Evolutionary conservation across 2,888 invertebrate genomes (phyloP).

Genomic region (Trachelus tabidus): DNA sequence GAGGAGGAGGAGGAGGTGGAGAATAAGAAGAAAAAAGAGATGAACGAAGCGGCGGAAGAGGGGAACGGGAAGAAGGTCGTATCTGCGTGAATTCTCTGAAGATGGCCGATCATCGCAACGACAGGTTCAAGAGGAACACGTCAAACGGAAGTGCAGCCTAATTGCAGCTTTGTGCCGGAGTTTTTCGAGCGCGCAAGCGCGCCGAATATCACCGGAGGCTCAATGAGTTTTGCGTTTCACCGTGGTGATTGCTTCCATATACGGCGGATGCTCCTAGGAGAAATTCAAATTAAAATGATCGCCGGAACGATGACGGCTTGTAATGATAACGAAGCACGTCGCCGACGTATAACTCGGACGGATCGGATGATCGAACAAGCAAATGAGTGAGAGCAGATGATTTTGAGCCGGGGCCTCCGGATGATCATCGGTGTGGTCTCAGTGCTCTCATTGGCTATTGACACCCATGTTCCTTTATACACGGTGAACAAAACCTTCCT

Average conservation of each 20-base stretch:
- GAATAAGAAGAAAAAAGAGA: slow-evolving; percentile 3
- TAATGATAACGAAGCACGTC: slow-evolving; percentile 43
- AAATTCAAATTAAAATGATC: slow-evolving; percentile 43
- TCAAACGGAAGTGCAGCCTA: slow-evolving; percentile 11
- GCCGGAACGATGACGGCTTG: slow-evolving; percentile 22
- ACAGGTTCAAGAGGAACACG: neutral
- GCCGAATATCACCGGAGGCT: slow-evolving; percentile 1
- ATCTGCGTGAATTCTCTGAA: neutral
- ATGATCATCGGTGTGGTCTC: neutral
- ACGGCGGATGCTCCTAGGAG: slow-evolving; percentile 32
- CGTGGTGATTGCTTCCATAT: slow-evolving; percentile 47
- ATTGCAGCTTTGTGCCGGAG: neutral
- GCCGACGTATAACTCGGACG: slow-evolving; percentile 39
- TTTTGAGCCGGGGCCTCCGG: neutral
- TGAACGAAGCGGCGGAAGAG: slow-evolving; percentile 16
- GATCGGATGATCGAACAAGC: slow-evolving; percentile 21
- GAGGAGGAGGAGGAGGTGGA: neutral
- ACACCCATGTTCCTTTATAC: neutral
- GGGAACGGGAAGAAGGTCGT: slow-evolving; percentile 7
- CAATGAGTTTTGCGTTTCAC: slow-evolving; percentile 14
- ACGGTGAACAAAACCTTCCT: neutral
- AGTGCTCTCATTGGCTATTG: neutral
- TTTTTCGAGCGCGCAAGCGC: neutral
- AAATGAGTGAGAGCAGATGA: neutral
- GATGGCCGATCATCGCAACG: neutral